A percentile compares a stretch with the other conserved stretches of the same genome.
These are phyloP conservation scores for Amphimedon queenslandica DNA, from an alignment of 37 sponge, comb jelly and placozoan species.

Conservation along the genomic window DNA sequence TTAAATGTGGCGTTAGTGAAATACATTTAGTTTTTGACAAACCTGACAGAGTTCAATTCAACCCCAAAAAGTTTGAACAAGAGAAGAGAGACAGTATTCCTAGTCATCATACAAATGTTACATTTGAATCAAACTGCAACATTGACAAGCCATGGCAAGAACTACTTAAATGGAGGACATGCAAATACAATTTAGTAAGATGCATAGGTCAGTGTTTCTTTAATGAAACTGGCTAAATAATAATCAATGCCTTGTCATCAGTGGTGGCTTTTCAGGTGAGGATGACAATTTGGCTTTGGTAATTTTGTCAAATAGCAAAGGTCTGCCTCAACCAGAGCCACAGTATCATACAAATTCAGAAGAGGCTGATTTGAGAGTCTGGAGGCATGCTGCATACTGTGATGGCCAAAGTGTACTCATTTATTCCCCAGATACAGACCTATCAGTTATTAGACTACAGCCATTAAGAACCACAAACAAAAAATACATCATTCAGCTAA, in stretches of 20 bases:
- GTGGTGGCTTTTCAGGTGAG: too few species aligned
- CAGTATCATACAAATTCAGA: not conserved
- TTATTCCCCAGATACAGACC: slow-evolving; percentile 29
- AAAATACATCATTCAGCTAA: slow-evolving; percentile 6
- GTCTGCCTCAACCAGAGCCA: not conserved
- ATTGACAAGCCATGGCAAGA: slow-evolving; percentile 2
- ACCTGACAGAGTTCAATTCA: not conserved
- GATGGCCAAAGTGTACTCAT: not conserved
- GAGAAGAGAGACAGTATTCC: not conserved
- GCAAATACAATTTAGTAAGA: slow-evolving; percentile 3
- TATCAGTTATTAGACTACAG: slow-evolving; percentile 22
- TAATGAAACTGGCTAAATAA: too few species aligned
- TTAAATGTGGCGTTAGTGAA: not conserved
- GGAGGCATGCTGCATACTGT: slow-evolving; percentile 8
- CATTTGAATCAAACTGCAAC: not conserved
- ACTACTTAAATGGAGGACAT: slow-evolving; percentile 7
- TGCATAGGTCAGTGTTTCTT: too few species aligned
- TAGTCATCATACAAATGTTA: too few species aligned
- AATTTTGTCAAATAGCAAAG: too few species aligned
- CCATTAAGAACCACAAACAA: not conserved
- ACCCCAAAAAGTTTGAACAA: slow-evolving; percentile 13
- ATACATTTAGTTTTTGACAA: slow-evolving; percentile 25
- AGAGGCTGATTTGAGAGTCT: slow-evolving; percentile 17
- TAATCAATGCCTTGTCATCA: too few species aligned
- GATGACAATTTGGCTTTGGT: not conserved